Evolutionary conservation across 30 jellyfish, hydroid and myxozoan species (phyloP), one percentile per base, ranked within the genome.

Genomic region (Sanderia malayensis): DNA sequence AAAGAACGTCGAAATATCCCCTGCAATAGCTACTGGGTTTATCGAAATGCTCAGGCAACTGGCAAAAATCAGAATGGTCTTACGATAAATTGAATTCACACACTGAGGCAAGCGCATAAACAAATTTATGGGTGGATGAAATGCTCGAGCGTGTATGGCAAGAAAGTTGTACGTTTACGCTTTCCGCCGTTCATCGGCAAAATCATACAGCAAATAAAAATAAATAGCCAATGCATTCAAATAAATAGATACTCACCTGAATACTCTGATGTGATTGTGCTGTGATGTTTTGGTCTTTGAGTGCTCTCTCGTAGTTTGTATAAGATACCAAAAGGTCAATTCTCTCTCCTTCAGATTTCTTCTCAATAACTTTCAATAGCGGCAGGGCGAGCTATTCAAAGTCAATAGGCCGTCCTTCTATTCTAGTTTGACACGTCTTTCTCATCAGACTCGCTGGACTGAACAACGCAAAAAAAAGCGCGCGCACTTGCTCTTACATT

Each of bases 311-410:
- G 55, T 53, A 86, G 94, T 70, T 82, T 82, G 94, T 82, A 64
- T 67, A 45, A 58, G 94, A 82, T 71, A 71, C 85, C 94, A 82
- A 82, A 82, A 82, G 94, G 94, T 82, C 94, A 82, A 71, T 86
- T 71, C 63, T 82, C 94, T 71, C 63, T 82, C 47, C 94, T 82
- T 78, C 89, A 67, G 71, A 78, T 78, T 49, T 78, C 89, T 78
- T 78, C 89, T 64, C 82, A 78, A 78, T 64, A 53, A 61, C 89
- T 78, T 78, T 78, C 67, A 78, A 78, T 78, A 67, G 89, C 58
- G 70, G 89, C 76, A 78, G 89, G 89, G 89, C 89, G 89, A 78
- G 82, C 80, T 78, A 78, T 78, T 78, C 66, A 78, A 78, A 64
- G 80, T 28, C 70, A 62, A 44, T 66, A 78, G 89, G 89, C 89